Evolutionary conservation across 2,113 vertebrate genomes (phyloP), one percentile per base, ranked within the genome.

Genomic region (Mirza zaza): DNA sequence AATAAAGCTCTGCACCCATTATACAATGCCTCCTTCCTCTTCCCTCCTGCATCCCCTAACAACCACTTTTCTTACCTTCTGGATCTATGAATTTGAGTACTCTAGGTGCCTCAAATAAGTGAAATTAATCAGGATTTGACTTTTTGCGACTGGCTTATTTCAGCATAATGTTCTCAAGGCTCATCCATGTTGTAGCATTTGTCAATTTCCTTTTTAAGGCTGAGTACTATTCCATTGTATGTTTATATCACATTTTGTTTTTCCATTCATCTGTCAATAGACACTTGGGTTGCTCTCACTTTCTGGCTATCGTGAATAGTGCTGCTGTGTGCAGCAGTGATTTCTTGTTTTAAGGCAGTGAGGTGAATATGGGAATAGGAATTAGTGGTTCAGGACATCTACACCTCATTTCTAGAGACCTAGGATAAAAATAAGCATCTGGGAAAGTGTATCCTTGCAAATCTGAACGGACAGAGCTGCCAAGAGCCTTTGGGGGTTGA

Each of bases 311-410:
- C 57, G 77, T 36, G 32, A 86, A 6, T 27, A 32, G 20, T 34
- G 25, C 42, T 68, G 21, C 70, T 55, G 25, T 39, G 7, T 39
- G 13, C 6, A 23, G 45, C 32, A 39, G 0, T 45, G n/a, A 36
- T 80, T 83, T 82, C 91, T 70, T 84, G 15, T 71, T 71, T 93
- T 68, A 70, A 85, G 59, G 29, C 73, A 39, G n/a, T 12, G 65
- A 86, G 45, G 21, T 68, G 55, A 75, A 73, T 11, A 9, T 61
- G 5, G 17, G 67, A 15, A 27, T 70, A 21, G 79, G 61, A 57
- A 39, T 91, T 39, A 67, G 36, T 50, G 48, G 21, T 65, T 70
- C 59, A 8, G 84, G 50, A 34, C 34, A 18, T 82, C 42, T 14
- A 27, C 0, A 50, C 59, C 83, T 42, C 14, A 76, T 34, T 7